These are phyloP conservation scores for Philaenus spumarius DNA, from an alignment of 1,140 invertebrate genomes.

Conservation along the genomic window DNA sequence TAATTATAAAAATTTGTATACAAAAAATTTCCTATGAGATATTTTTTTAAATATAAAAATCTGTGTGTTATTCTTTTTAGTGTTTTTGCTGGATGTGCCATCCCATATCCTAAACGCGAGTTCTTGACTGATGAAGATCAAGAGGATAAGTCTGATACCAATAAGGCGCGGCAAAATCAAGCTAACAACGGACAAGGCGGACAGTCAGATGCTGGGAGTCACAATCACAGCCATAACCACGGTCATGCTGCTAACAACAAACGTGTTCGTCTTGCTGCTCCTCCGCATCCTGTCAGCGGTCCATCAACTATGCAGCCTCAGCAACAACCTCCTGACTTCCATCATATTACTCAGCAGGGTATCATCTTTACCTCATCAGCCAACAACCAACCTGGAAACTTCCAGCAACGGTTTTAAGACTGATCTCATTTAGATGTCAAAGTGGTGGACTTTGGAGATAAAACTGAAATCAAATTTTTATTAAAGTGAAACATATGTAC, in stretches of 20 bases:
- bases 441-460: no score
- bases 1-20: no score
- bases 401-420: constrained; percentile 23
- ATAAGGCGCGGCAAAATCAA: constrained; percentile 74
- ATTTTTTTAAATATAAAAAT: no score
- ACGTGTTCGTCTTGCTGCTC: constrained; percentile 47
- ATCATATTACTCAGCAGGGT: constrained; percentile 32
- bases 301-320: constrained; percentile 32
- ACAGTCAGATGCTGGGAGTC: constrained; percentile 32
- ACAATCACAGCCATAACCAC: constrained; percentile 38
- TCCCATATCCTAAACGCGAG: constrained; percentile 97
- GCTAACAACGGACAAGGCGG: constrained; percentile 41
- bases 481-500: no score
- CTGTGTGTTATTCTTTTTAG: constrained; percentile 51
- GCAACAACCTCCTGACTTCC: constrained; percentile 30
- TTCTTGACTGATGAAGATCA: constrained; percentile 97
- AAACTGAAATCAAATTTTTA: no score
- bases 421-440: no score
- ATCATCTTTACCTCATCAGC: constrained; percentile 26
- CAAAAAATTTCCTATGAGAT: no score
- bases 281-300: constrained; percentile 36
- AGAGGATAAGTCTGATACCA: constrained; percentile 83
- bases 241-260: constrained; percentile 51
- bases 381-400: constrained; percentile 23
- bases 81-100: constrained; percentile 90